phyloP scores from a whole-genome alignment of 2,888 invertebrate genomes.

The Diaprepes abbreviatus region DNA sequence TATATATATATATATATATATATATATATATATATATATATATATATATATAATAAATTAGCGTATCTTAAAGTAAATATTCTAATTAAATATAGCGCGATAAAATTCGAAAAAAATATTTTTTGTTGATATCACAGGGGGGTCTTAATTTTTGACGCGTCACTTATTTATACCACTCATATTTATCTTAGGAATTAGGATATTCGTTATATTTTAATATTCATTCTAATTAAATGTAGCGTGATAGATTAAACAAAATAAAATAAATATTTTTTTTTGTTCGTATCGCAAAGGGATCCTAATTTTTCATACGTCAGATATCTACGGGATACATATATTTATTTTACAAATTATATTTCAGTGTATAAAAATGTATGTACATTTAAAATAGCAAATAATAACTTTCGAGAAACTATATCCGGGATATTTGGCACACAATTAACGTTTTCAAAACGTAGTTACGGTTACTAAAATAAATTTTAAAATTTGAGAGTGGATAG shows the following conservation, averaged over 20 bases:
- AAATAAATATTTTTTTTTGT: neutral
- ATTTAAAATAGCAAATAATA: neutral
- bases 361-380: no score
- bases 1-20: no score
- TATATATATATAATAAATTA: no score
- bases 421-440: neutral
- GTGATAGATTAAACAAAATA: no score
- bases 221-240: no score
- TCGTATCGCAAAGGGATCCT: neutral
- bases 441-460: neutral
- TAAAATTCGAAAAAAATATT: neutral
- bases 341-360: no score
- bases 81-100: no score
- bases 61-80: no score
- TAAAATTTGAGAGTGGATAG: neutral
- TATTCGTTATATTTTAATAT: no score
- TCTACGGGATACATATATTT: no score
- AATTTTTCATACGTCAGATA: neutral
- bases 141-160: neutral
- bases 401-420: neutral
- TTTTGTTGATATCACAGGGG: neutral
- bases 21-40: no score
- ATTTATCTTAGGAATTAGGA: no score
- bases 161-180: neutral
- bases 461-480: neutral